Base-by-base conservation (phyloP, 2,888 invertebrate species). In the Cephus rjabovi region DNA sequence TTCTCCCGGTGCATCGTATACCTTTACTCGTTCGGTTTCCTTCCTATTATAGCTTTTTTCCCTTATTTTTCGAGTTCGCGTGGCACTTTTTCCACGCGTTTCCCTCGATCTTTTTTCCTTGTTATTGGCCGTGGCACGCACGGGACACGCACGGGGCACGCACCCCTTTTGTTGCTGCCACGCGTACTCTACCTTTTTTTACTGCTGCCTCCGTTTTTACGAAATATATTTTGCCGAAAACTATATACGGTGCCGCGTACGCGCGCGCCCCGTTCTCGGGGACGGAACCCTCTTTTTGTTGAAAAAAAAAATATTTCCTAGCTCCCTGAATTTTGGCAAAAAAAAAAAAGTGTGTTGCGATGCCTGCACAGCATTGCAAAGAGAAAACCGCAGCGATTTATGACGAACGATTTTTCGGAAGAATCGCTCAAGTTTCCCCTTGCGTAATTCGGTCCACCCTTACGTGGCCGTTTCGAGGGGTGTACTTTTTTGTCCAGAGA, bases 381-480 rank as follows among this genome's bases (percentile, higher is more conserved):
- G 40, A 40, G 40, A 40, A 40, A 40, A 40, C 80, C 80, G 81
- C 83, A 79, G 81, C 82, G 80, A 83, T 85, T 86, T 83, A 85
- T 83, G 84, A 81, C 82, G 75, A 76, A 81, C 81, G 81, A 83
- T 83, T 83, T 80, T 83, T 81, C 77, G 81, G 83, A 84, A 70
- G 33, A 33, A 33, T 31, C 33, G 70, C 70, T 33, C 70, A 12
- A 30, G 4, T 70, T 33, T 70, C 70, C 70, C 70, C 70, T 33
- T 30, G 70, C 70, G 33, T 70, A 70, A 70, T 70, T 31, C 33
- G 31, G 31, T 30, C 30, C 70, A 31, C 70, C 33, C 70, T 33
- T 33, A 31, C 70, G 70, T 11, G 30, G 70, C 70, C 31, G 31
- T 30, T 33, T 33, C 70, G 70, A 33, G 70, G 70, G 70, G 70